Evolutionary conservation across 2,797 vertebrate species (phyloP), one percentile per base, ranked within the genome.

Genomic region (Melanotaenia pygmaea): DNA sequence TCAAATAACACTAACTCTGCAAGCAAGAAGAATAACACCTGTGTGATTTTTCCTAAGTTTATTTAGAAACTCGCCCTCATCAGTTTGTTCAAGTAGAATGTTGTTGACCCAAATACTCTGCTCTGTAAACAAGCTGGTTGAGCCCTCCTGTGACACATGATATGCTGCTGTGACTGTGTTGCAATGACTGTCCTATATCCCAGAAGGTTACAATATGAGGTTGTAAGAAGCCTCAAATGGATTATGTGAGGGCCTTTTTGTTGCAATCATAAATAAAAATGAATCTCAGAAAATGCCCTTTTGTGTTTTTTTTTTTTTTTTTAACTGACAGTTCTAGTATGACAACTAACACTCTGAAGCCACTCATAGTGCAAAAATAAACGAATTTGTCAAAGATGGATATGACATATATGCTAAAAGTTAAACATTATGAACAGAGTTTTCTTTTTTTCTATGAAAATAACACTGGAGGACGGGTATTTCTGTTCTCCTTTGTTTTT

Each of bases 121-220:
- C 79, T 80, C 77, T 85, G 69, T 89, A 93, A 92, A 92, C 88
- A 92, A 80, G 80, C 65, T 37, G 75, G 63, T n/a, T 67, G 69
- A 86, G 70, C 77, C 75, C 80, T 78, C 63, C 43, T 20, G 6
- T 67, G 91, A 87, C 77, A 94, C 80, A 82, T 79, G 90, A 91
- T 88, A 89, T 75, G 83, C 75, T 81, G 79, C 77, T 70, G 59
- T 24, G 54, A 59, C 67, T 74, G 65, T 86, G 83, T 87, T 30
- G 89, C 90, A 93, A 90, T 73, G 24, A 59, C 47, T 72, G 68
- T 53, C 71, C 59, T 40, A 72, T 18, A 9, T 80, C 76, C 58
- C 11, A 4, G 67, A 64, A 59, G 16, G 56, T 76, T 76, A 61
- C 79, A 74, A 74, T 64, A 37, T 24, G 50, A 64, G 26, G 16